phyloP scores from a whole-genome alignment of 2,797 vertebrate genomes.

The Pantherophis vulpinus region DNA sequence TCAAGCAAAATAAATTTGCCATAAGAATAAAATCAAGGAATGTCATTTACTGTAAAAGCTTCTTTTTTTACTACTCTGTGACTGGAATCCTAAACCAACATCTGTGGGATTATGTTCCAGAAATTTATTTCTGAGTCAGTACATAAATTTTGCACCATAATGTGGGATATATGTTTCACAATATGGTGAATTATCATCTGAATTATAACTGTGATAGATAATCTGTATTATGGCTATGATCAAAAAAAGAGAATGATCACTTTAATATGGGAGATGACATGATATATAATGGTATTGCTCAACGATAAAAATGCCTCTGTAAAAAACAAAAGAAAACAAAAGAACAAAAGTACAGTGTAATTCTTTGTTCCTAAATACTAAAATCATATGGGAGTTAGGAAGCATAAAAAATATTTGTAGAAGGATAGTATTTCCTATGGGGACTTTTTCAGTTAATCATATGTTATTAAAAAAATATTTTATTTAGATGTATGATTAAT shows the following conservation, averaged over 20 bases:
- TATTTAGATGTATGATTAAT: not conserved
- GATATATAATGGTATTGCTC: not conserved
- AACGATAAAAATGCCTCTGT: not conserved
- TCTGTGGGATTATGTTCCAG: not conserved
- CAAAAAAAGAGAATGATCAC: not conserved
- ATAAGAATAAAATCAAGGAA: not conserved
- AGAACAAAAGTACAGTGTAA: not conserved
- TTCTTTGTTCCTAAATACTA: not conserved
- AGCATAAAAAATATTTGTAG: not conserved
- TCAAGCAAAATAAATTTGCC: slow-evolving; percentile 32
- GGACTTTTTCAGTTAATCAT: not conserved
- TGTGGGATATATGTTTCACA: not conserved
- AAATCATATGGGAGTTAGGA: not conserved
- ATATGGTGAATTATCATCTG: not conserved
- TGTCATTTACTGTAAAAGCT: slow-evolving; percentile 19
- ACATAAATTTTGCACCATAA: not conserved
- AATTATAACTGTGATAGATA: slow-evolving; percentile 11
- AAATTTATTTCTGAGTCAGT: not conserved
- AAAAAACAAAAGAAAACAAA: not conserved
- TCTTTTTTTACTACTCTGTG: slow-evolving; percentile 15
- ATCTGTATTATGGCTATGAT: not conserved
- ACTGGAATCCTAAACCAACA: not conserved
- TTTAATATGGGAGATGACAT: not conserved
- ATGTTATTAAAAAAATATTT: not conserved
- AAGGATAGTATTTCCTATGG: not conserved